These are phyloP conservation scores for Collichthys lucidus DNA, from an alignment of 2,113 vertebrate genomes.

Conservation along the genomic window DNA sequence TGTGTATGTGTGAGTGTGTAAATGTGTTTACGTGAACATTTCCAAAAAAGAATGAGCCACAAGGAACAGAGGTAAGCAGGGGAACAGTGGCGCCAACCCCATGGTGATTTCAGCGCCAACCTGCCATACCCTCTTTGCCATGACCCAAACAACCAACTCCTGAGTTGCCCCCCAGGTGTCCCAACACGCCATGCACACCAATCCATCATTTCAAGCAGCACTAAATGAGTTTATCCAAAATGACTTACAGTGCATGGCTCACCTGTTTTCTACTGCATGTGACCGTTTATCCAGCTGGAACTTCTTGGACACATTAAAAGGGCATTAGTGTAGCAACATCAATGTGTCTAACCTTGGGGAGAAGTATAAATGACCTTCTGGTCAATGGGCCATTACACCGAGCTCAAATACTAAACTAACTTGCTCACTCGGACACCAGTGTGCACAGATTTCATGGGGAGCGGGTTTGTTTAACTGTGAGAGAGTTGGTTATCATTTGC, in stretches of 20 bases:
- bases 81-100: slow-evolving; percentile 66
- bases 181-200: slow-evolving; percentile 51
- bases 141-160: slow-evolving; percentile 53
- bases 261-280: slow-evolving; percentile 73
- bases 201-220: slow-evolving; percentile 73
- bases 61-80: slow-evolving; percentile 66
- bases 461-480: slow-evolving; percentile 38
- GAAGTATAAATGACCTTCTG: slow-evolving; percentile 73
- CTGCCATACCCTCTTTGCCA: slow-evolving; percentile 65
- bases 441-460: slow-evolving; percentile 34
- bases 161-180: slow-evolving; percentile 44
- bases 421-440: slow-evolving; percentile 59
- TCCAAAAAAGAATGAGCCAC: slow-evolving; percentile 66
- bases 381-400: slow-evolving; percentile 74
- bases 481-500: slow-evolving; percentile 24
- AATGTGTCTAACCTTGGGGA: slow-evolving; percentile 73
- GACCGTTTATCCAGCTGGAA: slow-evolving; percentile 80
- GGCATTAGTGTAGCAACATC: slow-evolving; percentile 75
- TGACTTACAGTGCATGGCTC: slow-evolving; percentile 75
- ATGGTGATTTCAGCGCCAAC: slow-evolving; percentile 65
- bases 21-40: slow-evolving; percentile 58
- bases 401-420: slow-evolving; percentile 73
- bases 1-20: slow-evolving; percentile 33
- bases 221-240: slow-evolving; percentile 80
- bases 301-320: slow-evolving; percentile 79